A percentile compares a stretch with the other conserved stretches of the same genome.
Conservation (phyloP, 1,140 invertebrate genomes). For the Sitodiplosis mosellana region DNA sequence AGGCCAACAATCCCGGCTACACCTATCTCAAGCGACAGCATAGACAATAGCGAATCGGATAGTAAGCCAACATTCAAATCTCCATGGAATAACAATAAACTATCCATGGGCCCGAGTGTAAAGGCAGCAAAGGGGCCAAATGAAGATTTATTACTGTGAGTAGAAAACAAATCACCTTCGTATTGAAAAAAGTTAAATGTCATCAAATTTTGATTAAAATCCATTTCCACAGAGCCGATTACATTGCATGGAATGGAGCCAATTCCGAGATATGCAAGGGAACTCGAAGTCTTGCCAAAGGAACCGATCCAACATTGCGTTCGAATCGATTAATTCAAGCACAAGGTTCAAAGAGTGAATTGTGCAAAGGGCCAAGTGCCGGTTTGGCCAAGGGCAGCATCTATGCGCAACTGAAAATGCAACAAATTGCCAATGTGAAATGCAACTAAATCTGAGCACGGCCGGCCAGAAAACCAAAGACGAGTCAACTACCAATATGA, state of each 20-base stretch:
- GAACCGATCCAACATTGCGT: constrained; percentile 31
- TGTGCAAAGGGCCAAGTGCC: constrained; percentile 39
- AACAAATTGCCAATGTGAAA: constrained; percentile 16
- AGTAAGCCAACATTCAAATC: too few relatives aligned
- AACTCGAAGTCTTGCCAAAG: constrained; percentile 27
- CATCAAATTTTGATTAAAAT: too few relatives aligned
- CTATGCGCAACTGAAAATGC: constrained; percentile 33
- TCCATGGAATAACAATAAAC: too few relatives aligned
- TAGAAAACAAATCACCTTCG: constrained; percentile 9
- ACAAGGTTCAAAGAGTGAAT: constrained; percentile 36
- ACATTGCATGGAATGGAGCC: constrained; percentile 49
- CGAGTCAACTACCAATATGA: too few relatives aligned
- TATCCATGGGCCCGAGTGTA: constrained; percentile 8
- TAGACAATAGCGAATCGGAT: too few relatives aligned
- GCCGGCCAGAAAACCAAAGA: neutral
- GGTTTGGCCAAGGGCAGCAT: constrained; percentile 48
- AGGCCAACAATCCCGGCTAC: too few relatives aligned
- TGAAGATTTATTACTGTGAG: constrained; percentile 47
- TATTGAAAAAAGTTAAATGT: constrained; percentile 1
- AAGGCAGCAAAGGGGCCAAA: constrained; percentile 42
- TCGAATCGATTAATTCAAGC: constrained; percentile 27
- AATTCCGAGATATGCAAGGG: constrained; percentile 31
- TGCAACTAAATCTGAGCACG: constrained; percentile 16
- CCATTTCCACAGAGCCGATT: constrained; percentile 34
- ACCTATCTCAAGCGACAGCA: too few relatives aligned